Evolutionary conservation across 2,888 invertebrate species (phyloP).

Genomic region (Lasioglossum leucozonium): DNA sequence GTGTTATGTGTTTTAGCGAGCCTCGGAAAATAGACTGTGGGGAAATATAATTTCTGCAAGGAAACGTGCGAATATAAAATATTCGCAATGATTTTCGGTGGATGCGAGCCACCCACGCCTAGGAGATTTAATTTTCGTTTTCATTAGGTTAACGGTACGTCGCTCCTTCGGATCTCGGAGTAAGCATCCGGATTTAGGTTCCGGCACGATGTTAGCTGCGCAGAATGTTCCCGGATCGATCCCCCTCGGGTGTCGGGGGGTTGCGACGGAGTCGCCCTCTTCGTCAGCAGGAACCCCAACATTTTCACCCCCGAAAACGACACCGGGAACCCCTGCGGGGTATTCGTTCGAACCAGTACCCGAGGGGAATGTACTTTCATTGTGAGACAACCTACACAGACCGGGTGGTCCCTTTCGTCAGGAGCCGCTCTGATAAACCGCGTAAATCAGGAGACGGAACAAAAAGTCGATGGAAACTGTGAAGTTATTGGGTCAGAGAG

Average conservation of each 20-base stretch:
- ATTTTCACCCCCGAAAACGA: slow-evolving; percentile 65
- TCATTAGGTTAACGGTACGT: slow-evolving; percentile 28
- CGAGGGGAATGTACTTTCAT: slow-evolving; percentile 62
- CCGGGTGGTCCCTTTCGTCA: slow-evolving; percentile 39
- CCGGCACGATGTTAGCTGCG: slow-evolving; percentile 70
- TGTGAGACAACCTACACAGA: slow-evolving; percentile 43
- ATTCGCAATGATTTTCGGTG: not conserved
- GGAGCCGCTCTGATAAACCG: slow-evolving; percentile 37
- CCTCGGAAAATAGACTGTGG: not conserved
- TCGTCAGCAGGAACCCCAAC: slow-evolving; percentile 64
- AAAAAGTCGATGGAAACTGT: slow-evolving; percentile 22
- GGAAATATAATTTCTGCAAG: not conserved
- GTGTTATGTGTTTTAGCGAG: not conserved
- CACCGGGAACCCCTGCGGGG: slow-evolving; percentile 59
- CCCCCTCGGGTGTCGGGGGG: slow-evolving; percentile 69
- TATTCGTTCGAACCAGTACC: slow-evolving; percentile 52
- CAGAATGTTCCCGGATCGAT: slow-evolving; percentile 77
- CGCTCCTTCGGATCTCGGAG: slow-evolving; percentile 32
- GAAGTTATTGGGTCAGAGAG: slow-evolving; percentile 49
- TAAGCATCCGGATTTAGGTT: slow-evolving; percentile 72
- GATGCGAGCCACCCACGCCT: not conserved
- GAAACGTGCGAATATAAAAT: not conserved
- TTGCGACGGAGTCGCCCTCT: slow-evolving; percentile 70
- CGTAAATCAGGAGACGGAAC: slow-evolving; percentile 34
- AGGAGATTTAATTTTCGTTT: slow-evolving; percentile 45